These are phyloP conservation scores for Loriculus beryllinus DNA, from an alignment of 2,797 vertebrate genomes.

Conservation along the genomic window DNA sequence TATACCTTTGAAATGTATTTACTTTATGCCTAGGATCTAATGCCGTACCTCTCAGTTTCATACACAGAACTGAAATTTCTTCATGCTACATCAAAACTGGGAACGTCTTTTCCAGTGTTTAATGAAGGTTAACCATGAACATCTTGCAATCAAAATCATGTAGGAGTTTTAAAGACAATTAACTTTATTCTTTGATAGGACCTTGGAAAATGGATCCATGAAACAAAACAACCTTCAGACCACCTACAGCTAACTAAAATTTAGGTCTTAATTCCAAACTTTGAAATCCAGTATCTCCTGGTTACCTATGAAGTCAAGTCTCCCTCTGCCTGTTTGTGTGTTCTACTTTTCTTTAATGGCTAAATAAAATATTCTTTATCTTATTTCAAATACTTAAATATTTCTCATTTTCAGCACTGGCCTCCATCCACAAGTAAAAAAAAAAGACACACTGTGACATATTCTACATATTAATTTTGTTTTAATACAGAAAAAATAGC, in stretches of 20 bases:
- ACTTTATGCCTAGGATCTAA: not conserved
- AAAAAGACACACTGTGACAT: not conserved
- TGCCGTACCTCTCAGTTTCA: not conserved
- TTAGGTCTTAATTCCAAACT: not conserved
- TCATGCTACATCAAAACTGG: not conserved
- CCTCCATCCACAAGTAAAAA: not conserved
- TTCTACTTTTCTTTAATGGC: not conserved
- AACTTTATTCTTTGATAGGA: not conserved
- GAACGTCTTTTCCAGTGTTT: not conserved
- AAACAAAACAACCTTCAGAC: not conserved
- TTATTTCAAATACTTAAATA: not conserved
- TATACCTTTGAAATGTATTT: not conserved
- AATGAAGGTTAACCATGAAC: not conserved
- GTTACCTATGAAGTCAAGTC: not conserved
- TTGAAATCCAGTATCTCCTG: not conserved
- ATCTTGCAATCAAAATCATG: not conserved
- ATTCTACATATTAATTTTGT: not conserved
- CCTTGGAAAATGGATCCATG: not conserved
- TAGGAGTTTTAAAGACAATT: not conserved
- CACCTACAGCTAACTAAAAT: not conserved
- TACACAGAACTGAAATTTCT: not conserved
- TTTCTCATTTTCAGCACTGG: not conserved
- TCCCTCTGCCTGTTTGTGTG: not conserved
- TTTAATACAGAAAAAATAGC: not conserved
- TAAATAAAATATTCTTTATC: not conserved